Base-by-base conservation (phyloP, 1,140 invertebrate species). In the Philopotamus ludificatus region DNA sequence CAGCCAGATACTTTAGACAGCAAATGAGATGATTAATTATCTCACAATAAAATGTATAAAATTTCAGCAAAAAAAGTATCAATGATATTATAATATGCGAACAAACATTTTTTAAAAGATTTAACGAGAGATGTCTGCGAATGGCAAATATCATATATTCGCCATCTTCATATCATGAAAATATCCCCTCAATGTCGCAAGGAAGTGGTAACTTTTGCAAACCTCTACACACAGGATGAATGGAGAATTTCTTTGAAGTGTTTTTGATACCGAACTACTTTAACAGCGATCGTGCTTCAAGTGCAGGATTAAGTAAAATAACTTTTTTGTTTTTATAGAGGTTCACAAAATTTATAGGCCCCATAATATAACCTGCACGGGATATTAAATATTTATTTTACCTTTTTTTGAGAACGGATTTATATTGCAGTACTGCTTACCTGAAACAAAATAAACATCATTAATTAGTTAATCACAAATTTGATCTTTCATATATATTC, bases 361-460 rank as follows among this genome's bases (percentile, higher is more conserved):
- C 34, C 23, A 39, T 22, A 21, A 1, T 57, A 57, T 42, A 55
- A 18, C 42, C 54, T 22, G 8, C 47, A 57, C 54, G 54, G 39
- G 54, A 57, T 57, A 42, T 57, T 39, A 18, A 25, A 57, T 57
- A 57, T 41, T 57, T 57, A 65, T 65, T 68, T 26, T 57, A 57
- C 42, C 65, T 58, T 65, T 59, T 68, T 68, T 65, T 51, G 53
- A 68, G 67, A 63, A 50, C 25, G 22, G n/a, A n/a, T n/a, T n/a
- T n/a, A n/a, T n/a, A n/a, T n/a, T n/a, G n/a, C n/a, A n/a, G n/a
- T n/a, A n/a, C n/a, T n/a, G n/a, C n/a, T n/a, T n/a, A n/a, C n/a
- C n/a, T n/a, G n/a, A n/a, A n/a, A n/a, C n/a, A n/a, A n/a, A n/a
- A n/a, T n/a, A n/a, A n/a, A n/a, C n/a, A n/a, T n/a, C n/a, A n/a